phyloP scores from a whole-genome alignment of 92 coral and sea anemone genomes.

The Siderastrea radians region DNA sequence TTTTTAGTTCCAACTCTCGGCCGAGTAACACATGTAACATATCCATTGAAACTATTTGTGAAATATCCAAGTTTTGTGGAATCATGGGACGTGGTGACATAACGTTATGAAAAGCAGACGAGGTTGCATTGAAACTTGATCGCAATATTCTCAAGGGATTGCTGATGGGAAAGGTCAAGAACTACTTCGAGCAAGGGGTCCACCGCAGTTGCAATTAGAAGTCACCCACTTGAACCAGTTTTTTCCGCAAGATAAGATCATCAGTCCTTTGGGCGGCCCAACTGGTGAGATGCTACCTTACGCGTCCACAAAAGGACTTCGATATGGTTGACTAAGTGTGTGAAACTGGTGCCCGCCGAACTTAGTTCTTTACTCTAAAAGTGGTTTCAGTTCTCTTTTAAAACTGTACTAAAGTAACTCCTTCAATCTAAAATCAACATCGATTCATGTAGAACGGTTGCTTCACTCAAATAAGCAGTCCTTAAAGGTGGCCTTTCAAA shows the following conservation, averaged over 20 bases:
- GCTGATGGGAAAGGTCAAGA: background rate
- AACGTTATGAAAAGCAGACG: constrained; percentile 9
- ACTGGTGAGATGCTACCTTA: background rate
- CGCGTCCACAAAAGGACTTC: background rate
- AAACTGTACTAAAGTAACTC: no score
- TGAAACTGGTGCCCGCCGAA: no score
- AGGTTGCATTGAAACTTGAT: background rate
- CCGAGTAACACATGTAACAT: background rate
- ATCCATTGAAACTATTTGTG: constrained; percentile 19
- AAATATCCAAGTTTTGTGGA: background rate
- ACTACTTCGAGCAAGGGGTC: background rate
- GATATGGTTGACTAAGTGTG: background rate
- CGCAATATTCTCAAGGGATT: background rate
- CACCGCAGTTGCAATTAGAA: background rate
- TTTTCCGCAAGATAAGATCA: constrained; percentile 7
- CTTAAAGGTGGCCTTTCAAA: no score
- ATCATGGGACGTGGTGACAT: constrained; percentile 7
- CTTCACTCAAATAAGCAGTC: no score
- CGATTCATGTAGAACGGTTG: no score
- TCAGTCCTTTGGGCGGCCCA: background rate
- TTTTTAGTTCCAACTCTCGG: background rate
- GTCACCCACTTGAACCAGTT: background rate
- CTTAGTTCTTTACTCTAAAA: no score
- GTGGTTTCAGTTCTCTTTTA: no score
- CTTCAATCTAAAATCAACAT: no score